A percentile compares a stretch with the other conserved stretches of the same genome.
phyloP scores from a whole-genome alignment of 2,888 invertebrate genomes.

The Piscicola geometra region DNA sequence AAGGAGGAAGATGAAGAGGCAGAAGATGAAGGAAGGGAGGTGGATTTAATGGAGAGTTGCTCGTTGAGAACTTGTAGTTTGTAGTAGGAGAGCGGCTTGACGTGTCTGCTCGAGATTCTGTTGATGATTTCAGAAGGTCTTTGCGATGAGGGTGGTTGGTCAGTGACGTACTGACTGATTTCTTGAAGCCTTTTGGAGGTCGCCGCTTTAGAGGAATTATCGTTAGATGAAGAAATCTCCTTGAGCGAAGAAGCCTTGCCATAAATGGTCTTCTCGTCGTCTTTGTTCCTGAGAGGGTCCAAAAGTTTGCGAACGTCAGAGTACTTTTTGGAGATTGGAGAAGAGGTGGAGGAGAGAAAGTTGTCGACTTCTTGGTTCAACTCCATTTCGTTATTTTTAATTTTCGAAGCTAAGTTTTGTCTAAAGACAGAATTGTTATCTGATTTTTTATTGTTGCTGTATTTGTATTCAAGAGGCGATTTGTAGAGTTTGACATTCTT shows the following conservation, averaged over 20 bases:
- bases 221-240: neutral
- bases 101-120: neutral
- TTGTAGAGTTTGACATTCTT: neutral
- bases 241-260: slow-evolving; percentile 1
- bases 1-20: neutral
- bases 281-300: slow-evolving; percentile 19
- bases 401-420: neutral
- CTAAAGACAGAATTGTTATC: neutral
- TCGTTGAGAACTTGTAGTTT: slow-evolving; percentile 27
- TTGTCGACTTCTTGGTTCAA: slow-evolving; percentile 21
- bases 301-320: slow-evolving; percentile 5
- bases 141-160: neutral
- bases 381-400: slow-evolving; percentile 9
- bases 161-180: neutral
- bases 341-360: slow-evolving; percentile 7
- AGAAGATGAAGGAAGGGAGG: neutral
- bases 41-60: neutral
- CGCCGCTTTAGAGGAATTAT: neutral
- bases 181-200: neutral
- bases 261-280: slow-evolving; percentile 19
- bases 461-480: neutral
- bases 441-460: neutral
- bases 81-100: slow-evolving; percentile 30
- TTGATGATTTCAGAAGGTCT: neutral
- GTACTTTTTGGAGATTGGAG: neutral